Evolutionary conservation across 1,140 invertebrate species (phyloP), one percentile per base, ranked within the genome.

Genomic region (Hypothenemus hampei): DNA sequence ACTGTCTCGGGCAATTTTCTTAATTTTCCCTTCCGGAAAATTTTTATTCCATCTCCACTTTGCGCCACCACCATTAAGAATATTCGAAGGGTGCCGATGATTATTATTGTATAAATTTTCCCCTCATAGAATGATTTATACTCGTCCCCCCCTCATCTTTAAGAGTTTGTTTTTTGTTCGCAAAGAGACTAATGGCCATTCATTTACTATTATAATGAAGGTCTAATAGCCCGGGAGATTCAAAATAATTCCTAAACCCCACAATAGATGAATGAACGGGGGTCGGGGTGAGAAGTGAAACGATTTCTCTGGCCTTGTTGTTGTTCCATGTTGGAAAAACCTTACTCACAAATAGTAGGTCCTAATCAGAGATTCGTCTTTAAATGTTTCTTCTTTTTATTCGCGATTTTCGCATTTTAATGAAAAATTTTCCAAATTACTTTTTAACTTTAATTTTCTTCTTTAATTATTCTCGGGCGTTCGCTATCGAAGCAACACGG

Each of bases 371-470:
- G 10, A 13, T 13, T 31, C 13, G 26, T 31, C 26, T 11, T 11
- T 31, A 31, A 31, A 31, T n/a, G n/a, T n/a, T n/a, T n/a, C n/a
- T n/a, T n/a, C n/a, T n/a, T n/a, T n/a, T n/a, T n/a, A n/a, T n/a
- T n/a, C n/a, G n/a, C n/a, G n/a, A n/a, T n/a, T n/a, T n/a, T n/a
- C n/a, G n/a, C n/a, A n/a, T n/a, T n/a, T n/a, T n/a, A n/a, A n/a
- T n/a, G n/a, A n/a, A n/a, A n/a, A n/a, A n/a, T n/a, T n/a, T n/a
- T n/a, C n/a, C n/a, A 52, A 53, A 53, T 53, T 53, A 43, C 50
- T 53, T 53, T 53, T 53, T 53, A 44, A 53, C 50, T 53, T 53
- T 44, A 53, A 53, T 44, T 53, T n/a, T 44, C 40, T 52, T 53
- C 40, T 29, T 18, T 53, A 53, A 53, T 53, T 53, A 53, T 53